Evolutionary conservation across 2,113 vertebrate genomes (phyloP).

Genomic region (Cepphus grylle): DNA sequence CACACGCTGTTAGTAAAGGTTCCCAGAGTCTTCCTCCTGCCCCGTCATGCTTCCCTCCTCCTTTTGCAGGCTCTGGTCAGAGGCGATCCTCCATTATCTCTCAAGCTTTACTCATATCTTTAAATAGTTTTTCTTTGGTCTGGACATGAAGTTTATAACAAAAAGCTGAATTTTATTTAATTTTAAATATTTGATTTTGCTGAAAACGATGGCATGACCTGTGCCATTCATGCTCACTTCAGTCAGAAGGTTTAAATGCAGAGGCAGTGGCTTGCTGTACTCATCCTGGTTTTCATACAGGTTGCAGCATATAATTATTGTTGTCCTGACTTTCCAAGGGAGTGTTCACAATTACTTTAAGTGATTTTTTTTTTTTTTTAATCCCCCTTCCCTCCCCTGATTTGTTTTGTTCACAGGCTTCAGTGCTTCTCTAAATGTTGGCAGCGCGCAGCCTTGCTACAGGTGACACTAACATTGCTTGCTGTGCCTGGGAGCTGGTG

Average conservation of each 20-base stretch:
- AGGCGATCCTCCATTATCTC: background rate
- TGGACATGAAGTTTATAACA: background rate
- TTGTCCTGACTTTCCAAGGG: background rate
- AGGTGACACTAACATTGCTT: background rate
- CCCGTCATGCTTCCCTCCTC: background rate
- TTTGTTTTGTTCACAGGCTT: background rate
- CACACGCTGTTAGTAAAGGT: background rate
- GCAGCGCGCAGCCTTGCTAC: background rate
- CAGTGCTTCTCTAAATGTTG: background rate
- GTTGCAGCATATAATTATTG: background rate
- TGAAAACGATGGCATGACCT: background rate
- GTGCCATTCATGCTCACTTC: background rate
- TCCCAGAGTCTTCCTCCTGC: background rate
- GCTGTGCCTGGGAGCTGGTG: background rate
- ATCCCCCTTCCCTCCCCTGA: accelerated
- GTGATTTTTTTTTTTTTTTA: background rate
- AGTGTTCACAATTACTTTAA: background rate
- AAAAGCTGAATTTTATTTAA: background rate
- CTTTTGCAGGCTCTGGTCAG: background rate
- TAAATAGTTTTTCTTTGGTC: background rate
- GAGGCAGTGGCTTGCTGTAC: background rate
- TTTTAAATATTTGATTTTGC: background rate
- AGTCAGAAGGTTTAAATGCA: background rate
- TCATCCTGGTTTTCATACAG: background rate
- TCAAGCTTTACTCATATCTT: background rate